Percentiles rank a stretch among this genome's conserved stretches.
These are phyloP conservation scores for Myripristis jacobus DNA, from an alignment of 2,797 vertebrate genomes.

Conservation along the genomic window DNA sequence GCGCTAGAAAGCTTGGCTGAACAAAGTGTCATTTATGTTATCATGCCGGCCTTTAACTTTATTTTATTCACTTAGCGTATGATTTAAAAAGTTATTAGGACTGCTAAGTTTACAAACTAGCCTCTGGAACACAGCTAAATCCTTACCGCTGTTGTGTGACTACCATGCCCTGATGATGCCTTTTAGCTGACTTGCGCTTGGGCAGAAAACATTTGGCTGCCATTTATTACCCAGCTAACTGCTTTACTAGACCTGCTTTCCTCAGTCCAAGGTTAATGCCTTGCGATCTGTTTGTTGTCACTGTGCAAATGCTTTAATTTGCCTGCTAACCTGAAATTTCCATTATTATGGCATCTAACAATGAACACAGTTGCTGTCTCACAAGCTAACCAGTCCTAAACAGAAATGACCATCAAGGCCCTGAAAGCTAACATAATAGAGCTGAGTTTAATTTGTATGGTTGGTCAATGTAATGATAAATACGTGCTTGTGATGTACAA, in stretches of 20 bases:
- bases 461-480: neutral
- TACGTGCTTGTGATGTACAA: conserved; percentile 34
- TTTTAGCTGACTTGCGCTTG: neutral
- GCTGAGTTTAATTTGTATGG: neutral
- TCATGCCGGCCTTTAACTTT: neutral
- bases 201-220: conserved; percentile 9
- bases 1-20: neutral
- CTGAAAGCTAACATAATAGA: neutral
- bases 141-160: neutral
- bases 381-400: conserved; percentile 1
- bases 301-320: conserved; percentile 25
- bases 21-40: neutral
- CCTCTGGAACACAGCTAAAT: neutral
- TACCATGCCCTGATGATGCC: conserved; percentile 7
- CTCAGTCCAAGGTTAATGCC: neutral
- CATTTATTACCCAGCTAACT: neutral
- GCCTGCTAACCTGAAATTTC: conserved; percentile 21
- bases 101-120: neutral
- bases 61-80: neutral
- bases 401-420: neutral
- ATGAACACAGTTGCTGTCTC: neutral
- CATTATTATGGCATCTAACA: conserved; percentile 46
- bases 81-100: neutral
- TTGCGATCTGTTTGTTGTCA: neutral
- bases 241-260: neutral